A percentile compares a stretch with the other conserved stretches of the same genome.
These are phyloP conservation scores for Isichthys henryi DNA, from an alignment of 2,113 vertebrate species.

Conservation along the genomic window DNA sequence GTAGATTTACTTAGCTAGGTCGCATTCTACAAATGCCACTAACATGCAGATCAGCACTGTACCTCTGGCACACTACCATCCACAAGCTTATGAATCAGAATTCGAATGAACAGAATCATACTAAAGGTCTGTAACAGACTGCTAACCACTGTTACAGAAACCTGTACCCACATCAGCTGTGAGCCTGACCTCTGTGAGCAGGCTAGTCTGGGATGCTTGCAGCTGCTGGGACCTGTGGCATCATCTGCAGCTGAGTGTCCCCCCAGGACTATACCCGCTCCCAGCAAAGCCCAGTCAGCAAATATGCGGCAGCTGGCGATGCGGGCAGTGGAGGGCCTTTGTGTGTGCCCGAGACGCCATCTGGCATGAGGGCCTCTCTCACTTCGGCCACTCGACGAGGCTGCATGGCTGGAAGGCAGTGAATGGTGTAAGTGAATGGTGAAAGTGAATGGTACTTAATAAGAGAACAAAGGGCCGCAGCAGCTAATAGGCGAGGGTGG, in stretches of 20 bases:
- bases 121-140: background rate
- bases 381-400: background rate
- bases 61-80: no score
- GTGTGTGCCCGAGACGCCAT: background rate
- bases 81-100: background rate
- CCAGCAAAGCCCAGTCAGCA: background rate
- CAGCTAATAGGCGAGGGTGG: background rate
- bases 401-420: background rate
- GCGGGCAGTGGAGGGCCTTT: background rate
- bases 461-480: background rate
- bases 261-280: background rate
- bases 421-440: background rate
- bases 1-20: background rate
- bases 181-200: background rate
- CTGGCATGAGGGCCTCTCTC: background rate
- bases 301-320: background rate
- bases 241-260: background rate
- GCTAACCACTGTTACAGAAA: background rate
- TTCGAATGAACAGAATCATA: background rate
- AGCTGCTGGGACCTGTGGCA: background rate
- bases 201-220: background rate
- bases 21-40: background rate
- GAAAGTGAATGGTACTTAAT: no score
- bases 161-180: background rate
- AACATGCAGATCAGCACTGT: background rate